Evolutionary conservation across 2,113 vertebrate species (phyloP).

Genomic region (Anolis carolinensis): DNA sequence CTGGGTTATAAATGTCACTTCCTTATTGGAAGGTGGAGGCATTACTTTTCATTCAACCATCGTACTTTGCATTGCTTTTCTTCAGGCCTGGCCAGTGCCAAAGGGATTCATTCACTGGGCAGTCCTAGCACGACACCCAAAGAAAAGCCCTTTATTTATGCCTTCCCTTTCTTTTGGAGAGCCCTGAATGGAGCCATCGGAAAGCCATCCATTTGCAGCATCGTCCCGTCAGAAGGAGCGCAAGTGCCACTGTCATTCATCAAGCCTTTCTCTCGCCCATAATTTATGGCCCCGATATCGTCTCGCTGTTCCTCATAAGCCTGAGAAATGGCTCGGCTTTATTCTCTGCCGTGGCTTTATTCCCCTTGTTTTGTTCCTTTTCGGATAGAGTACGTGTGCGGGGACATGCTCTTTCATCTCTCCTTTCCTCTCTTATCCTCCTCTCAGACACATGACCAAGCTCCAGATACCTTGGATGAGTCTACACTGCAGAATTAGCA

Average conservation of each 20-base stretch:
- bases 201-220: slow-evolving; percentile 59
- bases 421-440: no score
- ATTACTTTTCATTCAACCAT: no score
- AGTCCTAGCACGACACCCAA: background rate
- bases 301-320: slow-evolving; percentile 59
- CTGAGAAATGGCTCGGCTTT: slow-evolving; percentile 72
- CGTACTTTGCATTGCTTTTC: no score
- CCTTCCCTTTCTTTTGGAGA: background rate
- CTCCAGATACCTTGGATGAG: no score
- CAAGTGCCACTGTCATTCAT: slow-evolving; percentile 62
- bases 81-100: background rate
- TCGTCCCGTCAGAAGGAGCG: fast-evolving
- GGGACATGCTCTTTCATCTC: no score
- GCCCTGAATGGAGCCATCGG: slow-evolving; percentile 33
- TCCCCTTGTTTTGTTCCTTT: slow-evolving; percentile 30
- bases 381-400: no score
- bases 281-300: slow-evolving; percentile 71
- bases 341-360: slow-evolving; percentile 58
- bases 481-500: no score
- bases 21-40: no score
- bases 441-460: no score
- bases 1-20: no score
- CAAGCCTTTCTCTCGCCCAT: slow-evolving; percentile 39
- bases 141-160: slow-evolving; percentile 37
- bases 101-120: no score